Evolutionary conservation across 2,113 vertebrate genomes (phyloP).

Genomic region (Melanerpes aurifrons): DNA sequence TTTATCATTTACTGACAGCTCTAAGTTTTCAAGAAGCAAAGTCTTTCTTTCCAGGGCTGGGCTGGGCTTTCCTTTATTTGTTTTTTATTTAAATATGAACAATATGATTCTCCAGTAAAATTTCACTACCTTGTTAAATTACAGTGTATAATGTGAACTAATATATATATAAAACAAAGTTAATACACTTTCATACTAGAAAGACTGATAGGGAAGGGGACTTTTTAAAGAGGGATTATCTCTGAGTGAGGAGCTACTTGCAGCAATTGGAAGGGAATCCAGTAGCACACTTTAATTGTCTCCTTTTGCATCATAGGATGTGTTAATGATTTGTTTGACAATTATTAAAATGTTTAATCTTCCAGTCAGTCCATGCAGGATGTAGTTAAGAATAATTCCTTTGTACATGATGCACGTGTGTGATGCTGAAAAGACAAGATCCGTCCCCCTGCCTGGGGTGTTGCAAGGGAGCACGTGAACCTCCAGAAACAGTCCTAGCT

Average conservation of each 20-base stretch:
- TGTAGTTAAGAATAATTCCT: conserved; percentile 6
- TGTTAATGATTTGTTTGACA: conserved; percentile 48
- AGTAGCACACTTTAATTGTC: neutral
- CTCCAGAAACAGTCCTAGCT: neutral
- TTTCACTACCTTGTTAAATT: neutral
- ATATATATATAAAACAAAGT: neutral
- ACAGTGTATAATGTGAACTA: neutral
- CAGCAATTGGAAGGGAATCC: neutral
- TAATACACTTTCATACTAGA: neutral
- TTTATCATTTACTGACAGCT: neutral
- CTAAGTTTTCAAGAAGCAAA: neutral
- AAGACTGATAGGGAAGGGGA: neutral
- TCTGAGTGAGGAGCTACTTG: neutral
- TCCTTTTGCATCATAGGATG: conserved; percentile 29
- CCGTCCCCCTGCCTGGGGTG: neutral
- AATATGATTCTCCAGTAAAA: neutral
- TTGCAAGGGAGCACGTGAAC: neutral
- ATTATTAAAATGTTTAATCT: conserved; percentile 41
- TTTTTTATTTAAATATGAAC: neutral
- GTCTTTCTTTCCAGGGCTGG: neutral
- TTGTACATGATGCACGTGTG: neutral
- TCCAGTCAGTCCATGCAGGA: neutral
- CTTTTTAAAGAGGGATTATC: conserved; percentile 17
- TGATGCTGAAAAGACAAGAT: neutral
- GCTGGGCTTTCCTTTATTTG: neutral